Evolutionary conservation across 2,888 invertebrate species (phyloP).

Genomic region (Apotomis betuletana): DNA sequence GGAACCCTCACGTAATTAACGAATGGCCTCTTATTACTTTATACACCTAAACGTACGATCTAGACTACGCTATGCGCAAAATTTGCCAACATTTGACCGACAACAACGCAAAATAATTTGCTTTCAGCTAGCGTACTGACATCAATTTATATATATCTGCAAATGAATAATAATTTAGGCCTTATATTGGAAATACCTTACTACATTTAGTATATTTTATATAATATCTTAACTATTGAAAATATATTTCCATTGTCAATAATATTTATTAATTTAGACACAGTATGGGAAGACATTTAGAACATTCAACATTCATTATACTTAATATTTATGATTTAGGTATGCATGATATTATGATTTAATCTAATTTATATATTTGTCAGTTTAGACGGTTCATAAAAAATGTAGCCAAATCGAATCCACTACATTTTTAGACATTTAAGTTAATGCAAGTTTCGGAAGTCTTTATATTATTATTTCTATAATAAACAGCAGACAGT

Average conservation of each 20-base stretch:
- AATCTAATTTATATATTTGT: slow-evolving; percentile 15
- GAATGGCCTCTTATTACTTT: neutral
- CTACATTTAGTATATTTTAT: slow-evolving; percentile 6
- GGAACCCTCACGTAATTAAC: no score
- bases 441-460: slow-evolving; percentile 7
- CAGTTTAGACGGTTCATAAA: slow-evolving; percentile 41
- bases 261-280: slow-evolving; percentile 26
- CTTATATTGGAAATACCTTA: slow-evolving; percentile 44
- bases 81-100: slow-evolving; percentile 43
- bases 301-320: slow-evolving; percentile 31
- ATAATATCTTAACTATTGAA: slow-evolving; percentile 43
- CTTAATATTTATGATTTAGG: slow-evolving; percentile 12
- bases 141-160: slow-evolving; percentile 18
- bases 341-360: slow-evolving; percentile 12
- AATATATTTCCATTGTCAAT: slow-evolving; percentile 75
- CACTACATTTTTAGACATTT: slow-evolving; percentile 15
- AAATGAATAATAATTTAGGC: slow-evolving; percentile 42
- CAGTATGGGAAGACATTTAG: slow-evolving; percentile 31
- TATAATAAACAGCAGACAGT: neutral
- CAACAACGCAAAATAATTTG: slow-evolving; percentile 39
- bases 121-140: slow-evolving; percentile 33
- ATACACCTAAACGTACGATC: slow-evolving; percentile 24
- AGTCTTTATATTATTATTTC: neutral
- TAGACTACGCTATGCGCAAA: slow-evolving; percentile 39
- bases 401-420: slow-evolving; percentile 20